phyloP scores from a whole-genome alignment of 2,888 invertebrate species.

The Lycocerus yunnanus region DNA sequence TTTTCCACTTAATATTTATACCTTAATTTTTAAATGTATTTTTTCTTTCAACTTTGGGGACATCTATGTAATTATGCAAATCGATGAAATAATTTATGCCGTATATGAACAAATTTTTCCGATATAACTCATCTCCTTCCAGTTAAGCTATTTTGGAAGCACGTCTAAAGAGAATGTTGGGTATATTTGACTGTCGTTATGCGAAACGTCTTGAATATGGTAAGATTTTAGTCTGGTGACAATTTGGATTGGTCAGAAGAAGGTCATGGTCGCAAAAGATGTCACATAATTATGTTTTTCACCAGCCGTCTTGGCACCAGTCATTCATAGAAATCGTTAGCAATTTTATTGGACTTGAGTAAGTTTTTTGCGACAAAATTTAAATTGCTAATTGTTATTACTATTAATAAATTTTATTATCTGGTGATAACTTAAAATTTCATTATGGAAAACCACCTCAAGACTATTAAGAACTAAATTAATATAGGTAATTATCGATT shows the following conservation, averaged over 20 bases:
- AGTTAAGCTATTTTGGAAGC: constrained; percentile 5
- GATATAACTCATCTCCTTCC: constrained; percentile 21
- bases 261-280: constrained; percentile 20
- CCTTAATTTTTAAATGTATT: neutral
- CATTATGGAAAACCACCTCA: neutral
- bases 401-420: neutral
- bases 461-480: neutral
- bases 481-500: neutral
- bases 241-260: constrained; percentile 14
- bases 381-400: neutral
- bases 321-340: constrained; percentile 9
- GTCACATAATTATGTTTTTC: constrained; percentile 10
- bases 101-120: constrained; percentile 14
- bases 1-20: neutral
- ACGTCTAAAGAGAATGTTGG: constrained; percentile 3
- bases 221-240: constrained; percentile 15
- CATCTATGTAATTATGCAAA: constrained; percentile 11
- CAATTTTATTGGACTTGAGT: neutral
- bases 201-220: neutral
- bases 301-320: constrained; percentile 25
- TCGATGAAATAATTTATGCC: constrained; percentile 5
- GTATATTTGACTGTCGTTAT: constrained; percentile 8
- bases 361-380: neutral
- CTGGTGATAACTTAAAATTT: neutral
- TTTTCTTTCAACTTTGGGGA: neutral